phyloP scores from a whole-genome alignment of 2,888 invertebrate genomes.

The Oxytorus armatus region DNA sequence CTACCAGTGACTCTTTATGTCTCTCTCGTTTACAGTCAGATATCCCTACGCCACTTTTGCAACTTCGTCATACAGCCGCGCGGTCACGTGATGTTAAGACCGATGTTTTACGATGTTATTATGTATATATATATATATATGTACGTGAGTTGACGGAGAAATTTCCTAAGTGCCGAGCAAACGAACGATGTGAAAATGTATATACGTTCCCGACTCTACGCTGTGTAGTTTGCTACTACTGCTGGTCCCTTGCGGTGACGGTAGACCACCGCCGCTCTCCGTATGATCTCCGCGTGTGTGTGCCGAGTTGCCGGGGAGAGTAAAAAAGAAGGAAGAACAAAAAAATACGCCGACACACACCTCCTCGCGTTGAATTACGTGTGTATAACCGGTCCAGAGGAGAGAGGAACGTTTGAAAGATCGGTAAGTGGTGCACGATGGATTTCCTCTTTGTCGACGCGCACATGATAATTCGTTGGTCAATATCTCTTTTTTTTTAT shows the following conservation, averaged over 20 bases:
- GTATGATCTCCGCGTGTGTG: slow-evolving; percentile 28
- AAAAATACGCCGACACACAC: slow-evolving; percentile 18
- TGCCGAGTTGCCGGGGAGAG: slow-evolving; percentile 36
- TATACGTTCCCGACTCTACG: slow-evolving; percentile 40
- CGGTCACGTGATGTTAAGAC: slow-evolving; percentile 14
- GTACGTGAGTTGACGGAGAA: neutral
- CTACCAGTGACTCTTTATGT: too few species aligned
- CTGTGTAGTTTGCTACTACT: slow-evolving; percentile 52
- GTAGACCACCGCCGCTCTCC: slow-evolving; percentile 37
- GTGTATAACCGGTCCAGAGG: slow-evolving; percentile 47
- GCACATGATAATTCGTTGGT: slow-evolving; percentile 13
- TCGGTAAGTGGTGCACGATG: slow-evolving; percentile 32
- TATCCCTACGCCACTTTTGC: neutral
- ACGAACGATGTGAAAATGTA: slow-evolving; percentile 3
- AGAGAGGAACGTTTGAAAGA: slow-evolving; percentile 1
- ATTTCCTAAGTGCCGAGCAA: neutral
- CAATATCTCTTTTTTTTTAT: too few species aligned
- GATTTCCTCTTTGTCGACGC: slow-evolving; percentile 50
- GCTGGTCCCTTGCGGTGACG: slow-evolving; percentile 40
- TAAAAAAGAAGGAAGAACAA: slow-evolving; percentile 24
- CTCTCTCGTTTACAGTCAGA: neutral
- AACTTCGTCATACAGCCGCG: neutral
- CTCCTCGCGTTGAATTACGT: neutral
- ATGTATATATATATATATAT: neutral
- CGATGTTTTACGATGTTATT: slow-evolving; percentile 1